These are phyloP conservation scores for Pantherophis vulpinus DNA, from an alignment of 2,797 vertebrate species.

Conservation along the genomic window DNA sequence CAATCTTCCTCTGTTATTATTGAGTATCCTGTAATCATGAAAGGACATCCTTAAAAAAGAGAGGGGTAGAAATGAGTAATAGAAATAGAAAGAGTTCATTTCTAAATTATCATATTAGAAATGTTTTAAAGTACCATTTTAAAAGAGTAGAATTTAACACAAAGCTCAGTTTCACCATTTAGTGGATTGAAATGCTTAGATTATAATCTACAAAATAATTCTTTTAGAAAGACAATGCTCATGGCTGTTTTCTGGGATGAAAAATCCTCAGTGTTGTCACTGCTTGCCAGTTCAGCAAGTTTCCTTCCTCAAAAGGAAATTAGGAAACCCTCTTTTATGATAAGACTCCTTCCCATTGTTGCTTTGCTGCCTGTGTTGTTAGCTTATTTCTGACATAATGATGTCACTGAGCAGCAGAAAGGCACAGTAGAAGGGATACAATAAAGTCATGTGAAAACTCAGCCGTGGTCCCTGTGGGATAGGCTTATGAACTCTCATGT, in stretches of 20 bases:
- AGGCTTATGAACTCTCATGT: not conserved
- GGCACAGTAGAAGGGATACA: not conserved
- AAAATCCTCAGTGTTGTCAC: not conserved
- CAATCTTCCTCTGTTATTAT: constrained; percentile 10
- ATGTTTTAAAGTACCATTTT: not conserved
- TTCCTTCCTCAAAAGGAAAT: constrained; percentile 10
- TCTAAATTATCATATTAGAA: not conserved
- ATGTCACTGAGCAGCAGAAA: constrained; percentile 6
- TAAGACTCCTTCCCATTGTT: constrained; percentile 16
- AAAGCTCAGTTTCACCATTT: fast-evolving
- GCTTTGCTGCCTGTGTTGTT: not conserved
- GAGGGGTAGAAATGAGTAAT: not conserved
- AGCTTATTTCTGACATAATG: not conserved
- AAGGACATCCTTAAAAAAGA: constrained; percentile 16
- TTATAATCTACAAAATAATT: not conserved
- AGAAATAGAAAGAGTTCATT: not conserved
- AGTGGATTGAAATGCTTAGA: fast-evolving
- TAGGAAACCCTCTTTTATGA: constrained; percentile 21
- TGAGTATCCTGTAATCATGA: constrained; percentile 5
- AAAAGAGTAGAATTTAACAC: not conserved
- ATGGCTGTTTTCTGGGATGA: not conserved
- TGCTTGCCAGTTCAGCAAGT: not conserved
- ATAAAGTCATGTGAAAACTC: not conserved
- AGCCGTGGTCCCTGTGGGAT: not conserved
- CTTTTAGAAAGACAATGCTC: not conserved